Evolutionary conservation across 2,113 vertebrate species (phyloP).

Genomic region (Anarrhichthys ocellatus): DNA sequence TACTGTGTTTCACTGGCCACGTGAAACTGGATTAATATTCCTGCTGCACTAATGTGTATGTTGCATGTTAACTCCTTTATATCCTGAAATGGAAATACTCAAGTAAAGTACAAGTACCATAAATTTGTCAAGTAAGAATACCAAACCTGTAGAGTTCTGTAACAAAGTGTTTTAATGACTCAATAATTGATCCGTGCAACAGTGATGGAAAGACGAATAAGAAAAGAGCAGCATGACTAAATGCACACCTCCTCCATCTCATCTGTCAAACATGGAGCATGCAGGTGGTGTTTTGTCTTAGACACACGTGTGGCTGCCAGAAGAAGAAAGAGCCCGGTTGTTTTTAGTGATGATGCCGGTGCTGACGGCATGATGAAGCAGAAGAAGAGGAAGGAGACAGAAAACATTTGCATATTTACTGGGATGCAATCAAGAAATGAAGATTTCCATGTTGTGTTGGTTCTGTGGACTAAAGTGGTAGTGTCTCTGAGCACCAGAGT

Average conservation of each 20-base stretch:
- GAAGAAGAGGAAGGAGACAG: neutral
- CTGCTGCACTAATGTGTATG: no score
- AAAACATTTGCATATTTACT: neutral
- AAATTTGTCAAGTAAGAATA: neutral
- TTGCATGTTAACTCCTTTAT: no score
- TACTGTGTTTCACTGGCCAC: no score
- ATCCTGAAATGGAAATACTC: neutral
- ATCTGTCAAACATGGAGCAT: constrained; percentile 24
- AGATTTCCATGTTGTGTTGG: no score
- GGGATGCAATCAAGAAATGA: no score
- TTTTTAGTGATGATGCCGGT: neutral
- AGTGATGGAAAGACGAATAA: neutral
- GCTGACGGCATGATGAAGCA: no score
- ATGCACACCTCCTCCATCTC: constrained; percentile 43
- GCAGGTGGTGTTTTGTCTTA: constrained; percentile 51
- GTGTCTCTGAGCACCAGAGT: no score
- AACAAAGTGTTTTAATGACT: constrained; percentile 8
- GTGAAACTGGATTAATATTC: no score
- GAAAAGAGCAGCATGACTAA: constrained; percentile 9
- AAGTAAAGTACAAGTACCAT: neutral
- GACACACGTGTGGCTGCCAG: neutral
- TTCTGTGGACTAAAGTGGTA: no score
- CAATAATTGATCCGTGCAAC: neutral
- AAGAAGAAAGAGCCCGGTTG: neutral
- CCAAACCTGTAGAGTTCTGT: neutral